Evolutionary conservation across 2,888 invertebrate genomes (phyloP), one percentile per base, ranked within the genome.

Genomic region (Euzophera pinguis): DNA sequence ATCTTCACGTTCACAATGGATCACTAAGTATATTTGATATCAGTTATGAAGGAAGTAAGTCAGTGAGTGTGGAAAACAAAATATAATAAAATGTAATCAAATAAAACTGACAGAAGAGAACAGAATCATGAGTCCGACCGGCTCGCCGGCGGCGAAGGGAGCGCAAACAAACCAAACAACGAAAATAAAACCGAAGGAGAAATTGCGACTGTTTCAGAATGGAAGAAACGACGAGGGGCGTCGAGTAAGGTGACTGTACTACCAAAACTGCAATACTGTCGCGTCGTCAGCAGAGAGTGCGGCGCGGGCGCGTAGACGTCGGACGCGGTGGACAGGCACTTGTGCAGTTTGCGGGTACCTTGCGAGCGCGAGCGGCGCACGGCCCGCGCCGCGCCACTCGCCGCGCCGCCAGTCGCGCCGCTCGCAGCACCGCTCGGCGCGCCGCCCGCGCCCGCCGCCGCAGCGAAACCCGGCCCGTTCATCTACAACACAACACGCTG

Each of bases 221-320:
- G 81, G 79, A 80, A 78, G 62, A 68, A 75, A 67, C 73, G 73
- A 74, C 75, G 77, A 80, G 74, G 64, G 73, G 69, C 65, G 62
- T 67, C 67, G 72, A 77, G 81, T 79, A 89, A 91, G 93, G 93
- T 93, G 93, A 92, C 93, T 93, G 94, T 96, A 96, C 95, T 96
- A 96, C 96, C 96, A 95, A 96, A 95, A 95, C 96, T 96, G 95
- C 95, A 95, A 95, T 96, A 96, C 93, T 96, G 96, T 92, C 96
- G 94, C 92, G 95, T 94, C 92, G 94, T 93, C 91, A 94, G 93
- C 91, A 94, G 93, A 91, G 91, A 91, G 91, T 93, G 90, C 87
- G 89, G 91, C 91, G 91, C 87, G 91, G 88, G 86, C 83, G 84
- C 91, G 91, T 92, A 94, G 90, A 94, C 94, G 93, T 95, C 95